A percentile compares a stretch with the other conserved stretches of the same genome.
phyloP scores from a whole-genome alignment of 2,888 invertebrate genomes.

The Sepioteuthis lessoniana region DNA sequence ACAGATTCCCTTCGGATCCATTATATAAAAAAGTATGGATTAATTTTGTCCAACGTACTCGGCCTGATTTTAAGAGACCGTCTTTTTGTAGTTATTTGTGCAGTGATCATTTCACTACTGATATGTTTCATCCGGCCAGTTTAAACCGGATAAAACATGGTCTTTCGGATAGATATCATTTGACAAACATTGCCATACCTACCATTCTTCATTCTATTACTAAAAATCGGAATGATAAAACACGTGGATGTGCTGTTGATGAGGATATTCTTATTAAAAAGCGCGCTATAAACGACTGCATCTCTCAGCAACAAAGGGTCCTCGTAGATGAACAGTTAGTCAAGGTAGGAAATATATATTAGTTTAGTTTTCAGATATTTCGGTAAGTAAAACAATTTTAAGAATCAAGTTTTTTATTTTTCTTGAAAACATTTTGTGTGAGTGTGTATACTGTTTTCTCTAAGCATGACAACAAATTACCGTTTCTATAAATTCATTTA shows the following conservation, averaged over 20 bases:
- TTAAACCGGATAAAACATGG: constrained; percentile 36
- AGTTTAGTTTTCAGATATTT: too few relatives aligned
- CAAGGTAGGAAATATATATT: not conserved
- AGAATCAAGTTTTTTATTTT: too few relatives aligned
- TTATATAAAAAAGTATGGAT: not conserved
- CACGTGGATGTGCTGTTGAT: not conserved
- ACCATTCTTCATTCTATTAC: not conserved
- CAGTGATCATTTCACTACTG: not conserved
- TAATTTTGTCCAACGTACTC: constrained; percentile 24
- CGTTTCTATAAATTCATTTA: too few relatives aligned
- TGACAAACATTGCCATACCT: not conserved
- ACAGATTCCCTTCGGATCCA: not conserved
- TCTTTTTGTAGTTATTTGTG: constrained; percentile 24
- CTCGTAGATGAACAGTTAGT: not conserved
- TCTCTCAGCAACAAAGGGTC: not conserved
- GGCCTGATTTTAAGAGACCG: not conserved
- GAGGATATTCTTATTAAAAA: not conserved
- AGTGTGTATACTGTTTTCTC: too few relatives aligned
- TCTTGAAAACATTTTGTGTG: too few relatives aligned
- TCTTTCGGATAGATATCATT: not conserved
- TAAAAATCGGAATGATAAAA: not conserved
- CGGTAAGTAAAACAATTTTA: too few relatives aligned
- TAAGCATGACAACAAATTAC: too few relatives aligned
- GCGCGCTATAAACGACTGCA: not conserved
- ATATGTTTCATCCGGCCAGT: not conserved